Base-by-base conservation (phyloP, 2,113 vertebrate genomes). In the Psammodynastes pulverulentus region DNA sequence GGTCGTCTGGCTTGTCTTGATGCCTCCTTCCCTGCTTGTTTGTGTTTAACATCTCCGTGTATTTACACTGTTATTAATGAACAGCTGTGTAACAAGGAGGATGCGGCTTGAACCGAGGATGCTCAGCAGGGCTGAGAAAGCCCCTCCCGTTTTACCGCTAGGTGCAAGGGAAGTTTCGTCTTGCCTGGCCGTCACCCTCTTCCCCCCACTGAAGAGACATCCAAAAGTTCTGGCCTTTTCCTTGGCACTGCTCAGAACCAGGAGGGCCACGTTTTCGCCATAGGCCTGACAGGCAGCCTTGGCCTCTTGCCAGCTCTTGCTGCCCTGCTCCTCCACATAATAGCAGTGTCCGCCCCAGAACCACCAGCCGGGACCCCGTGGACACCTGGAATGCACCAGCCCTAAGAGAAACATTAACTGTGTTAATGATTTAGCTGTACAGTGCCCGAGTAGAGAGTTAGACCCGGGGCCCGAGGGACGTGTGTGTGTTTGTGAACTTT, bases 301-400 rank as follows among this genome's bases (percentile, higher is more conserved):
- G 0, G 90, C 94, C 21, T 84, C 84, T 8, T 23, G 43, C 92
- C 94, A 94, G 1, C 49, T 51, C 62, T 92, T 89, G 4, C 6
- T 48, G 34, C 26, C 45, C 1, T 19, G 86, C 48, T 91, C 89
- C 85, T 94, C 92, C n/a, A 94, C 10, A 3, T 92, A 93, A 52
- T 94, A 94, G 52, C 94, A 94, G 54, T 90, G 92, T 2, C 92
- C 92, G 0, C n/a, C 53, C 94, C 94, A 94, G 88, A 72, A 92
- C 94, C 92, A 92, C 94, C 94, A 94, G 85, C 90, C 90, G 9
- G 94, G 54, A 4, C n/a, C 34, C 34, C 5, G 51, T 0, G 94
- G 94, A 34, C 94, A 94, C 2, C 86, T 88, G 13, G 8, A 17
- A 49, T 67, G 87, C 21, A 93, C 91, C 19, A 94, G n/a, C 6